Base-by-base conservation (phyloP, 2,797 vertebrate species). In the Betta splendens region DNA sequence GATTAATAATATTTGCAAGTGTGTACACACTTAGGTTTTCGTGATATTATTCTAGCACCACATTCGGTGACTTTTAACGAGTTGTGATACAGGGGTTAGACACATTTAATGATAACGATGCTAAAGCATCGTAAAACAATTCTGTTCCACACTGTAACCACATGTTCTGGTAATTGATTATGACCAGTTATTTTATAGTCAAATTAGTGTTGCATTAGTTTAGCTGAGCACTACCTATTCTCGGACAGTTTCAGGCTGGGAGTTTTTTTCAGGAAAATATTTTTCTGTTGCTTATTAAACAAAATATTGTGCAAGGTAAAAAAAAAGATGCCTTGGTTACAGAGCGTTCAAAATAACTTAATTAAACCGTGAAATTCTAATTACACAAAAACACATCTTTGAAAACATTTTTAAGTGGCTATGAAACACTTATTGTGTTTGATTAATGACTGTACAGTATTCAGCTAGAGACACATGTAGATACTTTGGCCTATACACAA, bases 401-500 rank as follows among this genome's bases (percentile, higher is more conserved):
- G n/a, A n/a, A n/a, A n/a, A n/a, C n/a, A n/a, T n/a, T n/a, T n/a
- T n/a, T n/a, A n/a, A n/a, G n/a, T n/a, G n/a, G n/a, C n/a, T n/a
- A n/a, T n/a, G n/a, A n/a, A n/a, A n/a, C 5, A 3, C 3, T n/a
- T n/a, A 5, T 10, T 2, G 4, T 2, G 1, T 21, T 45, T 4
- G 46, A 15, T 46, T 13, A 25, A 20, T 29, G 0, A 11, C 20
- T 7, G 28, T 25, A 53, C 17, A 38, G 39, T 35, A 44, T 8
- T 29, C 15, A 6, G 21, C 11, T 11, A 40, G 6, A 37, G 3
- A 16, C 11, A 40, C 23, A 17, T 16, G 23, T 1, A 17, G 5
- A 51, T 26, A 18, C 2, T 0, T 16, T 38, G 5, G 11, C 0
- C 5, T 8, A 1, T 15, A 1, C 43, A 17, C 6, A 43, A 45